phyloP scores from a whole-genome alignment of 2,113 vertebrate genomes.

The Petroica traversi region DNA sequence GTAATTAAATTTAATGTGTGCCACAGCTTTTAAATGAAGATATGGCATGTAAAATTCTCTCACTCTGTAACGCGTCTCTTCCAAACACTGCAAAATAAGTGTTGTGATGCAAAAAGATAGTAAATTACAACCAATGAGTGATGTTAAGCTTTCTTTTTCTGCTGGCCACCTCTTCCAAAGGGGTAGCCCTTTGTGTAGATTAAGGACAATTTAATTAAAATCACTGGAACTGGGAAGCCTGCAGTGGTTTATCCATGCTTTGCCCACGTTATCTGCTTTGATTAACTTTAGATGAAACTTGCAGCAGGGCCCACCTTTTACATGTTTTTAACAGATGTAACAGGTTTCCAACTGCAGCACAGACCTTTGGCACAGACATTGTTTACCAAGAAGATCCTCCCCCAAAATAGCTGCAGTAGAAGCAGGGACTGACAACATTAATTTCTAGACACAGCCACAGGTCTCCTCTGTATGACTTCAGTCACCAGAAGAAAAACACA shows the following conservation, averaged over 20 bases:
- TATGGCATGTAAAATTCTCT: constrained; percentile 40
- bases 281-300: background rate
- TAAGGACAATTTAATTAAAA: rapidly evolving
- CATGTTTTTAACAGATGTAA: background rate
- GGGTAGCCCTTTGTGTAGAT: background rate
- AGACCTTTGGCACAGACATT: background rate
- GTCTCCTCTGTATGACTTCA: background rate
- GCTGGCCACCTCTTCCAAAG: background rate
- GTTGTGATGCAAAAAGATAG: background rate
- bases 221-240: background rate
- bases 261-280: background rate
- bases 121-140: background rate
- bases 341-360: background rate
- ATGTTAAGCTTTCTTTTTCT: background rate
- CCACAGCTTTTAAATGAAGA: constrained; percentile 62
- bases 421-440: background rate
- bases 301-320: background rate
- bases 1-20: constrained; percentile 64
- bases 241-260: background rate
- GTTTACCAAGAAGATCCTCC: background rate
- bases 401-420: background rate
- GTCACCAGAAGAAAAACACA: background rate
- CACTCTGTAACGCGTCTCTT: background rate
- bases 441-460: background rate
- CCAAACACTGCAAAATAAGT: background rate